These are phyloP conservation scores for Himalopsyche tibetana DNA, from an alignment of 2,888 invertebrate species.

Conservation along the genomic window DNA sequence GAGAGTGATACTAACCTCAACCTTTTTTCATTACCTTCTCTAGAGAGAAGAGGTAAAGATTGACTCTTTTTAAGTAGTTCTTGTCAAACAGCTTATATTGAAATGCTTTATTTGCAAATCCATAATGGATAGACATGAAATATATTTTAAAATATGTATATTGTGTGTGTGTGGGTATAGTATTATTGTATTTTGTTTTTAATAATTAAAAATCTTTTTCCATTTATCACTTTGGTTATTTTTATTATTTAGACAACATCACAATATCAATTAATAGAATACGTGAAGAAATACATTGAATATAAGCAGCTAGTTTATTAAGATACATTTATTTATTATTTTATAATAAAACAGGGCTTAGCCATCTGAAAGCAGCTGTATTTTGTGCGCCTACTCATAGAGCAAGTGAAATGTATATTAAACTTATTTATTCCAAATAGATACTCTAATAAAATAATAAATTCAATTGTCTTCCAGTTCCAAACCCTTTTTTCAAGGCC, in stretches of 20 bases:
- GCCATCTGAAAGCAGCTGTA: background rate
- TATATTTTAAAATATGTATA: background rate
- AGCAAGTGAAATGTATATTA: background rate
- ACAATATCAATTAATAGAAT: constrained; percentile 48
- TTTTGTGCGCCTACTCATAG: background rate
- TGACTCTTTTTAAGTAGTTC: too few species aligned
- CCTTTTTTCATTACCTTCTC: too few species aligned
- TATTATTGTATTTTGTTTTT: background rate
- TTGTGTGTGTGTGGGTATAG: background rate
- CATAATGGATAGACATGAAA: too few species aligned
- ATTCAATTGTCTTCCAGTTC: too few species aligned
- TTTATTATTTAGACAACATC: constrained; percentile 57
- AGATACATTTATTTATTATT: constrained; percentile 43
- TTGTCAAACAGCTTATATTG: too few species aligned
- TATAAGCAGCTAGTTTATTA: constrained; percentile 48
- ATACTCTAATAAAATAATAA: background rate
- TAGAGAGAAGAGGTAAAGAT: too few species aligned
- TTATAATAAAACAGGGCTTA: constrained; percentile 9
- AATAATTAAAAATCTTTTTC: constrained; percentile 49
- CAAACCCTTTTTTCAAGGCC: too few species aligned
- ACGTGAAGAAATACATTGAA: constrained; percentile 53
- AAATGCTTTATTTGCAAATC: too few species aligned
- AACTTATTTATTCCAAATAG: background rate
- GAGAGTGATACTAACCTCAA: too few species aligned
- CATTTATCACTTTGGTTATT: constrained; percentile 64